phyloP scores from a whole-genome alignment of 2,113 vertebrate species.

The Brachyistius frenatus region DNA sequence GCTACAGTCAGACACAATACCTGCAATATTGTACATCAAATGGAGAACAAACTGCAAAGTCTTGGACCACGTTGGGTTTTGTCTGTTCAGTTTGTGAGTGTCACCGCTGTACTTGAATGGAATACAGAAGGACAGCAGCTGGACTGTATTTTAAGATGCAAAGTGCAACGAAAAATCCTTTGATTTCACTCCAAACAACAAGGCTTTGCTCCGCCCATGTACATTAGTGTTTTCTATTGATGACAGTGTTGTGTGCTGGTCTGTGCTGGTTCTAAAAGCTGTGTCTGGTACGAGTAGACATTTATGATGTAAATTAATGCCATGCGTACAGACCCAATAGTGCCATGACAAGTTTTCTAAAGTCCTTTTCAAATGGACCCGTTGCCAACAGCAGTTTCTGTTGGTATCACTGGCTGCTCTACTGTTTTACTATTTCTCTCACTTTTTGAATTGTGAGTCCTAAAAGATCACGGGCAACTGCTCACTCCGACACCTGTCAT shows the following conservation, averaged over 20 bases:
- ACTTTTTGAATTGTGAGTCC: conserved; percentile 2
- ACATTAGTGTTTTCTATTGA: conserved; percentile 48
- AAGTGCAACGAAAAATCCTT: conserved; percentile 58
- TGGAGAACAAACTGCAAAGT: not conserved
- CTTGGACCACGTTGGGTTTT: conserved; percentile 10
- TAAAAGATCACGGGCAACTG: conserved; percentile 6
- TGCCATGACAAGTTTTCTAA: conserved; percentile 43
- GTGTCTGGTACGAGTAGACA: conserved; percentile 28
- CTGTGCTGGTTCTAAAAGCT: conserved; percentile 24
- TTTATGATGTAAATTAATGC: conserved; percentile 18
- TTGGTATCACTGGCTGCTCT: conserved; percentile 9
- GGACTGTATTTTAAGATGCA: conserved; percentile 16
- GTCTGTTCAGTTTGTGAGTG: conserved; percentile 5
- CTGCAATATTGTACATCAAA: conserved; percentile 18
- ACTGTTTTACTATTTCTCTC: conserved; percentile 28
- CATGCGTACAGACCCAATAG: conserved; percentile 33
- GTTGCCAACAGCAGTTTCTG: not conserved
- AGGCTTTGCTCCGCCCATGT: conserved; percentile 10
- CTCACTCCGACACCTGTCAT: too few relatives aligned
- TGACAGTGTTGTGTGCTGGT: conserved; percentile 29
- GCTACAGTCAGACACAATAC: conserved; percentile 66
- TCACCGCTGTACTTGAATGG: conserved; percentile 31
- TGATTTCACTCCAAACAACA: not conserved
- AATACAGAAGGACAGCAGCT: conserved; percentile 4
- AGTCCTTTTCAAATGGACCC: conserved; percentile 20